Conservation (phyloP, 2,888 invertebrate species). For the Aromia moschata region DNA sequence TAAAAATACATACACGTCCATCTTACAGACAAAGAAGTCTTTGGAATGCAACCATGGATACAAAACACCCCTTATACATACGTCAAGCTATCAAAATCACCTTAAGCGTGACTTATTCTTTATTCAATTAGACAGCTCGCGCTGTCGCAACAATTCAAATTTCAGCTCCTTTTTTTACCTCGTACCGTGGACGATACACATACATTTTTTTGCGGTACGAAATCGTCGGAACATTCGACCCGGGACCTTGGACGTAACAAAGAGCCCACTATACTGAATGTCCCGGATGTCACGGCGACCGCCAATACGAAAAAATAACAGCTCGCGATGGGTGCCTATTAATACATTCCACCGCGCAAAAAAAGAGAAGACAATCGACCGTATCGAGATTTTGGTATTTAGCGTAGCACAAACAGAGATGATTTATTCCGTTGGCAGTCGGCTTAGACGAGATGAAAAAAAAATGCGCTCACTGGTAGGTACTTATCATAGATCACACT, state of each 20-base stretch:
- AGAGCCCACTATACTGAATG: slow-evolving; percentile 5
- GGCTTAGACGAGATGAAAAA: slow-evolving; percentile 3
- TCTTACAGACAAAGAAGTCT: no score
- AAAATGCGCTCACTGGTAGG: slow-evolving; percentile 2
- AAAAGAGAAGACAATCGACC: background rate
- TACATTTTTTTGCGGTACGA: background rate
- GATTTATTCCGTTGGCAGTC: background rate
- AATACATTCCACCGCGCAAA: slow-evolving; percentile 7
- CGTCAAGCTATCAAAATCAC: no score
- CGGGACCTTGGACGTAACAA: background rate
- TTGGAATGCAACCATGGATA: no score
- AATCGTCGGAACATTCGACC: background rate
- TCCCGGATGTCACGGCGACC: slow-evolving; percentile 4
- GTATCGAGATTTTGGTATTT: slow-evolving; percentile 17
- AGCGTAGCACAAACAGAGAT: slow-evolving; percentile 8
- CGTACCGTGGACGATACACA: background rate
- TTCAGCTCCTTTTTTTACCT: background rate
- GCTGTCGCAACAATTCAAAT: background rate
- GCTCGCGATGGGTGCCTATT: slow-evolving; percentile 4
- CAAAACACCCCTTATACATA: no score
- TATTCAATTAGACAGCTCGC: no score
- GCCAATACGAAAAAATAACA: slow-evolving; percentile 4
- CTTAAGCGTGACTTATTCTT: no score
- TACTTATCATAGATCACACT: slow-evolving; percentile 8
- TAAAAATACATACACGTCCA: no score